A percentile compares a stretch with the other conserved stretches of the same genome.
phyloP scores from a whole-genome alignment of 2,797 vertebrate species.

The Siniperca undulata region DNA sequence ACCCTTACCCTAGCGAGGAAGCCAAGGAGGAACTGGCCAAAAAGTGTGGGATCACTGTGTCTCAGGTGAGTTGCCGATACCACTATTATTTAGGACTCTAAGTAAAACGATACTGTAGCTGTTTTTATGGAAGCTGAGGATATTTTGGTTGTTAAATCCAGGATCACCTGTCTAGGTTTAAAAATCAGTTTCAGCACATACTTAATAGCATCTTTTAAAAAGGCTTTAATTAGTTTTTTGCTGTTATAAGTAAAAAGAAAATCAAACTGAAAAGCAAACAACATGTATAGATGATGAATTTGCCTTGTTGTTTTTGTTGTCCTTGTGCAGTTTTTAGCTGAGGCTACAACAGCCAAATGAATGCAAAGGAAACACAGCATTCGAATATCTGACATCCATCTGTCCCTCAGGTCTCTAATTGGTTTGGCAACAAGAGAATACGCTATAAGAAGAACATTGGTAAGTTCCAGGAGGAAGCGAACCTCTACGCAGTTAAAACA shows the following conservation, averaged over 20 bases:
- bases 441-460: conserved; percentile 92
- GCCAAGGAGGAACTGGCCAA: conserved; percentile 99
- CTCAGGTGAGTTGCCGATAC: conserved; percentile 89
- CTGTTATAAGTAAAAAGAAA: not conserved
- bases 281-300: not conserved
- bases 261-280: not conserved
- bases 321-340: not conserved
- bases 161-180: not conserved
- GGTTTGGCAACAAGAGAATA: conserved; percentile 93
- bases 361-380: conserved; percentile 7
- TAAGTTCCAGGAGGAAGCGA: conserved; percentile 91
- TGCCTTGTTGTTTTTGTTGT: not conserved
- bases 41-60: conserved; percentile 97
- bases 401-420: conserved; percentile 89
- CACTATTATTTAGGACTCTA: not conserved
- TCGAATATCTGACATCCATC: conserved; percentile 33
- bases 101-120: not conserved
- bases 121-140: not conserved
- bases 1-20: conserved; percentile 99
- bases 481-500: conserved; percentile 88
- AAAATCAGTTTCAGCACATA: conserved; percentile 3
- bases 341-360: conserved; percentile 14
- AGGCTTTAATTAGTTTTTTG: not conserved
- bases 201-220: not conserved
- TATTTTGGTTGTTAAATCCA: not conserved